Evolutionary conservation across 2,888 invertebrate species (phyloP).

Genomic region (Polietes domitor): DNA sequence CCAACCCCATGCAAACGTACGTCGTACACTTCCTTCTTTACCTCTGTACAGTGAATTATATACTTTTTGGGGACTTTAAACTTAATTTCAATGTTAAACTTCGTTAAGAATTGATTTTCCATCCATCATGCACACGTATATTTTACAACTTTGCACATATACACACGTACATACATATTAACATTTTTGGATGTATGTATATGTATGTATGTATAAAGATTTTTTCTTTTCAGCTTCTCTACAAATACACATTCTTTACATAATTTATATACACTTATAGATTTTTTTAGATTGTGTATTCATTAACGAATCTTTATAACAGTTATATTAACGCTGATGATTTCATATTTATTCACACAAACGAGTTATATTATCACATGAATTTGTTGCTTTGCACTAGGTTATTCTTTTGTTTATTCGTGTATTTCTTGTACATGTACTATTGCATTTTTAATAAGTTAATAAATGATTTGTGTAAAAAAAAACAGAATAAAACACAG

Average conservation of each 20-base stretch:
- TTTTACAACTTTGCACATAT: slow-evolving; percentile 27
- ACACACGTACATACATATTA: slow-evolving; percentile 3
- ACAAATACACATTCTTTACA: slow-evolving; percentile 60
- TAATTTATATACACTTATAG: slow-evolving; percentile 61
- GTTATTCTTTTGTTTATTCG: slow-evolving; percentile 53
- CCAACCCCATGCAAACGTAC: neutral
- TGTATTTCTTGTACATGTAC: slow-evolving; percentile 60
- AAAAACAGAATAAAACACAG: slow-evolving; percentile 49
- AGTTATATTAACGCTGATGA: slow-evolving; percentile 49
- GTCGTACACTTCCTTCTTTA: slow-evolving; percentile 6
- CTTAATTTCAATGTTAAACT: slow-evolving; percentile 36
- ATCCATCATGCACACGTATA: neutral
- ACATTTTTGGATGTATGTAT: neutral
- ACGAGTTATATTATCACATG: slow-evolving; percentile 62
- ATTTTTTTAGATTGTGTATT: slow-evolving; percentile 53
- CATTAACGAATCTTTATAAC: slow-evolving; percentile 42
- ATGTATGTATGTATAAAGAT: slow-evolving; percentile 12
- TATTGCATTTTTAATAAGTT: slow-evolving; percentile 51
- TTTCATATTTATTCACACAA: slow-evolving; percentile 65
- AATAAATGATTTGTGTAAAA: slow-evolving; percentile 53
- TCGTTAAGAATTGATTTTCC: slow-evolving; percentile 22
- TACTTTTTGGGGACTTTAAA: slow-evolving; percentile 27
- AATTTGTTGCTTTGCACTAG: slow-evolving; percentile 39
- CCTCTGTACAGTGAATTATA: neutral
- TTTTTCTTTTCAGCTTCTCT: slow-evolving; percentile 46